Percentiles rank a stretch among this genome's conserved stretches.
Evolutionary conservation across 1,140 invertebrate genomes (phyloP).

Genomic region (Elysia chlorotica): DNA sequence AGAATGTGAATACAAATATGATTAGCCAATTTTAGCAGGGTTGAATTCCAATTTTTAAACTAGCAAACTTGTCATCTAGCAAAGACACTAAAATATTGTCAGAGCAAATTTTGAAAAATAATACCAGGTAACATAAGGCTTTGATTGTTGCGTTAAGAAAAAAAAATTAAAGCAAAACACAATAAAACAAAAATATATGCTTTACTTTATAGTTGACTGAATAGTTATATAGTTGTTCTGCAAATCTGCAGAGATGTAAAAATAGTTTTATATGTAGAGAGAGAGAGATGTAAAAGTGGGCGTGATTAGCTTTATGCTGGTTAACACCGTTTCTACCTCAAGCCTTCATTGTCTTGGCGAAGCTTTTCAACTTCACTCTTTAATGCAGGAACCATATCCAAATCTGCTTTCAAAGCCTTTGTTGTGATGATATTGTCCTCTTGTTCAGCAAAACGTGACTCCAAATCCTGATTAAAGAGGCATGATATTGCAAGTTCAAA

Average conservation of each 20-base stretch:
- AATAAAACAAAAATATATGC: too few relatives aligned
- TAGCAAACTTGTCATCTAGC: neutral
- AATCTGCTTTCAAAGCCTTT: constrained; percentile 15
- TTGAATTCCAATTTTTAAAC: neutral
- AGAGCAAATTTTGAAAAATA: neutral
- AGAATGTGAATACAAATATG: neutral
- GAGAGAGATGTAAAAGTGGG: too few relatives aligned
- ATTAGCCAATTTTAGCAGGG: neutral
- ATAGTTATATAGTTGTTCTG: too few relatives aligned
- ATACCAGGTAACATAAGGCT: neutral
- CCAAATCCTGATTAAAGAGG: neutral
- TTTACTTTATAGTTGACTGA: too few relatives aligned
- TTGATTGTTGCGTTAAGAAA: too few relatives aligned
- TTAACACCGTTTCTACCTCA: too few relatives aligned
- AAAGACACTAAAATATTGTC: neutral
- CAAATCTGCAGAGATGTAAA: too few relatives aligned
- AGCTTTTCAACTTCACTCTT: constrained; percentile 21
- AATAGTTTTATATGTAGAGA: too few relatives aligned
- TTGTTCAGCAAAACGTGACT: neutral
- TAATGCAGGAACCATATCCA: constrained; percentile 12
- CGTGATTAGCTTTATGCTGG: too few relatives aligned
- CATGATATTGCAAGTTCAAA: neutral
- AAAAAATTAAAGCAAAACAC: too few relatives aligned
- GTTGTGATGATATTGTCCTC: constrained; percentile 18
- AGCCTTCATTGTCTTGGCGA: constrained; percentile 6